phyloP scores from a whole-genome alignment of 2,113 vertebrate species.

The Theropithecus gelada region DNA sequence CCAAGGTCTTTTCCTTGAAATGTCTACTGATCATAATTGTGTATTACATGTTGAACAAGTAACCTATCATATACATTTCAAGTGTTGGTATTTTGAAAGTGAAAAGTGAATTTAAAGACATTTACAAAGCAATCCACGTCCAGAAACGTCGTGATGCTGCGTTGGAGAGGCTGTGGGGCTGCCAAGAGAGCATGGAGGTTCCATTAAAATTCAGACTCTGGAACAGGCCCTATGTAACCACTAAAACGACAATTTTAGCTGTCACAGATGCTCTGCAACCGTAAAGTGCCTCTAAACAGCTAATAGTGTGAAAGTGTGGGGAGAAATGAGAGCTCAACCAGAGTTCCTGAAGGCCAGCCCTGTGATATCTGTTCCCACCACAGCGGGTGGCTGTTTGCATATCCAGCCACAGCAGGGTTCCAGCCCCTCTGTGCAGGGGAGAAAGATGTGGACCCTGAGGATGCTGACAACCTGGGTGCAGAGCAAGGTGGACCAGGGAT shows the following conservation, averaged over 20 bases:
- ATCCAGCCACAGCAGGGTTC: fast-evolving
- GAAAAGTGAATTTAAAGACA: neutral
- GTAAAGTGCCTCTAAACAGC: neutral
- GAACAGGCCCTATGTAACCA: neutral
- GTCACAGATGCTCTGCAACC: neutral
- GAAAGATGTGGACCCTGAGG: fast-evolving
- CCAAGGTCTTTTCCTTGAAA: neutral
- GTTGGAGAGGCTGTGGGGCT: fast-evolving
- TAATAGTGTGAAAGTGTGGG: fast-evolving
- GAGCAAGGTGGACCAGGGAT: too few species aligned
- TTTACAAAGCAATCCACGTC: neutral
- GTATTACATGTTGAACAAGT: neutral
- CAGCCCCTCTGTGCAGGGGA: neutral
- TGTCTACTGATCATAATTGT: neutral
- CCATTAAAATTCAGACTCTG: too few species aligned
- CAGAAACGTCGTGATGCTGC: neutral
- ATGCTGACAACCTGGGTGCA: fast-evolving
- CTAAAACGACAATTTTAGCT: fast-evolving
- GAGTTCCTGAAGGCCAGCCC: neutral
- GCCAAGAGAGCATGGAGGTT: fast-evolving
- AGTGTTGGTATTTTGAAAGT: neutral
- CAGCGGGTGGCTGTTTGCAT: neutral
- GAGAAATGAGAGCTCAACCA: neutral
- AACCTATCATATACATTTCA: neutral
- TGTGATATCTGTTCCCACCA: too few species aligned